Evolutionary conservation across 2,113 vertebrate genomes (phyloP).

Genomic region (Xyliphius kryptos): DNA sequence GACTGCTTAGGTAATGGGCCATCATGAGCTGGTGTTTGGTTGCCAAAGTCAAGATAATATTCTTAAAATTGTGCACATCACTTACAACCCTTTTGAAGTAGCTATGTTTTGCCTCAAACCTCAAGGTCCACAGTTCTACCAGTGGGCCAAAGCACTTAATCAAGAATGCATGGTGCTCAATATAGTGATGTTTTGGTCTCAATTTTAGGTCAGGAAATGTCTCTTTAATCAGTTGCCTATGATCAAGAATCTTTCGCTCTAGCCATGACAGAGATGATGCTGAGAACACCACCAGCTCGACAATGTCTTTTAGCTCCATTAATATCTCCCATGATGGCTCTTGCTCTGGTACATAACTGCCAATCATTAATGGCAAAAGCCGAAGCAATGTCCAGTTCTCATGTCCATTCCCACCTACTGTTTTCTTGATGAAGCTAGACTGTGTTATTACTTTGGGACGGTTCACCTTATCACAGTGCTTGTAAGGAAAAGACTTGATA

Average conservation of each 20-base stretch:
- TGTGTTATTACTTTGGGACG: not conserved
- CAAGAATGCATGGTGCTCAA: too few species aligned
- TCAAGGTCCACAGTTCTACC: too few species aligned
- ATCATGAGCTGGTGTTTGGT: too few species aligned
- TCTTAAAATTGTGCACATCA: conserved; percentile 3
- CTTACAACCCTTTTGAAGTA: not conserved
- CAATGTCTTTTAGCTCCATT: too few species aligned
- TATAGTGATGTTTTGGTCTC: not conserved
- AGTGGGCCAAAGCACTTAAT: too few species aligned
- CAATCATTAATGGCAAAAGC: not conserved
- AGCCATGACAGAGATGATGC: not conserved
- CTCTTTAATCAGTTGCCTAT: not conserved
- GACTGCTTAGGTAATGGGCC: not conserved
- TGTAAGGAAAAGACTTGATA: not conserved
- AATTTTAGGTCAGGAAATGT: not conserved
- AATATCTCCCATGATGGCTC: too few species aligned
- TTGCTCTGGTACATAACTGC: too few species aligned
- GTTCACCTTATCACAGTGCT: conserved; percentile 7
- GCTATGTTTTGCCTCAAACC: too few species aligned
- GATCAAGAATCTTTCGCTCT: not conserved
- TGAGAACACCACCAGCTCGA: not conserved
- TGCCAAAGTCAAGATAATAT: not conserved
- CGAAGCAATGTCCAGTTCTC: not conserved
- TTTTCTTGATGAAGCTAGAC: too few species aligned
- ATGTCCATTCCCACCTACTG: too few species aligned